A percentile compares a stretch with the other conserved stretches of the same genome.
These are phyloP conservation scores for Prenolepis imparis DNA, from an alignment of 2,888 invertebrate genomes.

Conservation along the genomic window DNA sequence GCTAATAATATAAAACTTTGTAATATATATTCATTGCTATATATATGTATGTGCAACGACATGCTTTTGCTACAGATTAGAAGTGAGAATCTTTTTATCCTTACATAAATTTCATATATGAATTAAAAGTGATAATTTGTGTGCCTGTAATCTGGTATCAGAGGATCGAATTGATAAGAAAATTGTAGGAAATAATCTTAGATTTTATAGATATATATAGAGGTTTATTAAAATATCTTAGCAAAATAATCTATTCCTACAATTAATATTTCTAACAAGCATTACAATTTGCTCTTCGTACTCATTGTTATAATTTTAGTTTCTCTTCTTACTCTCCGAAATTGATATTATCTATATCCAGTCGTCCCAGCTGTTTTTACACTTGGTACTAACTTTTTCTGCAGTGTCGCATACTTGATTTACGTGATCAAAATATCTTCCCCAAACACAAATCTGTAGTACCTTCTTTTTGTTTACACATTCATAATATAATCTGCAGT, in stretches of 20 bases:
- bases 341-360: background rate
- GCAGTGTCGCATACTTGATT: background rate
- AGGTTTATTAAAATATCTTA: slow-evolving; percentile 43
- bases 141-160: background rate
- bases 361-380: background rate
- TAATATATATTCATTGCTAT: background rate
- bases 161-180: background rate
- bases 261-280: slow-evolving; percentile 18
- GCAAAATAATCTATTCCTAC: slow-evolving; percentile 21
- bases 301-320: background rate
- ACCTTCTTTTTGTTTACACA: background rate
- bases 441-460: background rate
- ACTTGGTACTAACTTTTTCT: background rate
- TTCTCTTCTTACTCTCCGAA: background rate
- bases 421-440: background rate
- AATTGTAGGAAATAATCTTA: slow-evolving; percentile 11
- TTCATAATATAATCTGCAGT: slow-evolving; percentile 18
- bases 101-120: background rate
- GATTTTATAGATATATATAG: background rate
- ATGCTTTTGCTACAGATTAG: background rate
- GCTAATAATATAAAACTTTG: background rate
- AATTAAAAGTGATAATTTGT: background rate
- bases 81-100: background rate
- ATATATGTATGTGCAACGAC: background rate
- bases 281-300: background rate